These are phyloP conservation scores for Pholis gunnellus DNA, from an alignment of 2,113 vertebrate species.

Conservation along the genomic window DNA sequence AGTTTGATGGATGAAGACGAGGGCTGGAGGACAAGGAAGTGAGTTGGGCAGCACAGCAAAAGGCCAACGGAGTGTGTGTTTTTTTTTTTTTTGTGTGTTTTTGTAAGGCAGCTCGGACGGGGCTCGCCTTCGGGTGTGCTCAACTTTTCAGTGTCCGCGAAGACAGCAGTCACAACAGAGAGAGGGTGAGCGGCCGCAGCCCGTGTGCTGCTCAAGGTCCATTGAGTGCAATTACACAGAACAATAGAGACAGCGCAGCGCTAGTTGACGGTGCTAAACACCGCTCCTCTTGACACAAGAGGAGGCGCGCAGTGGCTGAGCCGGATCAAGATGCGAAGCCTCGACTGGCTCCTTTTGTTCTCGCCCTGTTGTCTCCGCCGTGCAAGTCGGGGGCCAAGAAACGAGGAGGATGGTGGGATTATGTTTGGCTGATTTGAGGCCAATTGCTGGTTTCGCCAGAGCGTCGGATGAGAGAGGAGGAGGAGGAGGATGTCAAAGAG, in stretches of 20 bases:
- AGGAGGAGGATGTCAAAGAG: conserved; percentile 63
- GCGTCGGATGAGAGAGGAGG: conserved; percentile 65
- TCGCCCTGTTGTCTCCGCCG: conserved; percentile 29
- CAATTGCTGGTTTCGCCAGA: conserved; percentile 78
- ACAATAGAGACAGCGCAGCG: conserved; percentile 72
- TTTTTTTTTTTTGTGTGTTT: not conserved
- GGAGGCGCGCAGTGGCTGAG: conserved; percentile 58
- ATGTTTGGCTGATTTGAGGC: conserved; percentile 81
- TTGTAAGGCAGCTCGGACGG: not conserved
- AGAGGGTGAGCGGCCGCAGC: conserved; percentile 33
- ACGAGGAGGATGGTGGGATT: conserved; percentile 72
- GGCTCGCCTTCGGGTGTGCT: not conserved
- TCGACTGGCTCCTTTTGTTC: conserved; percentile 67
- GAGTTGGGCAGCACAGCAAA: conserved; percentile 3
- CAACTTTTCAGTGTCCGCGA: not conserved
- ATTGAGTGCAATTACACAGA: conserved; percentile 81
- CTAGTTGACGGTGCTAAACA: conserved; percentile 76
- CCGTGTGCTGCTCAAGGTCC: conserved; percentile 68
- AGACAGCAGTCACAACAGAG: conserved; percentile 16
- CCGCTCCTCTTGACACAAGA: conserved; percentile 60
- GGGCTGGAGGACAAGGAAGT: conserved; percentile 20
- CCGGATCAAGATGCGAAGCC: conserved; percentile 53
- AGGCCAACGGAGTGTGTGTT: not conserved
- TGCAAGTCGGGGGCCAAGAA: conserved; percentile 49
- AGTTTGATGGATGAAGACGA: conserved; percentile 76